A percentile compares a stretch with the other conserved stretches of the same genome.
Evolutionary conservation across 2,888 invertebrate species (phyloP).

Genomic region (Pristionchus arcanus): DNA sequence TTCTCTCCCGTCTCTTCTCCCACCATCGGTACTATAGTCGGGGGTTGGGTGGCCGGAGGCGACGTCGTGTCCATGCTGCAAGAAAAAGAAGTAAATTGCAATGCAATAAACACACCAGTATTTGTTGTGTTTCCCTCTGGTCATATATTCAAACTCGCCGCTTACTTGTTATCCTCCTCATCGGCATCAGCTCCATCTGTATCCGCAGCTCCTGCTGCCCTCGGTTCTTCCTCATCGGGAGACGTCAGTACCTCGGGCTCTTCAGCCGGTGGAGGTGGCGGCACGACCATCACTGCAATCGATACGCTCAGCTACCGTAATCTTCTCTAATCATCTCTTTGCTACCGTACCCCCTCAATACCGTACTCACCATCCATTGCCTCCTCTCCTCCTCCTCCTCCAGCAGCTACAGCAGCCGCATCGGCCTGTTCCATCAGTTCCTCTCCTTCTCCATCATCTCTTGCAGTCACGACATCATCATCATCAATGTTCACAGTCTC

Average conservation of each 20-base stretch:
- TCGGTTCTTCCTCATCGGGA: background rate
- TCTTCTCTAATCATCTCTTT: too few species aligned
- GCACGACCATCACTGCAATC: background rate
- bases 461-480: background rate
- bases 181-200: background rate
- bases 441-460: background rate
- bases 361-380: background rate
- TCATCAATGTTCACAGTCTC: background rate
- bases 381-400: background rate
- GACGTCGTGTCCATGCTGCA: constrained; percentile 44
- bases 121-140: background rate
- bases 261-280: background rate
- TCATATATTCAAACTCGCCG: background rate
- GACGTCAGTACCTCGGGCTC: background rate
- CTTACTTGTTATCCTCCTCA: background rate
- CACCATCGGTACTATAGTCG: background rate
- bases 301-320: background rate
- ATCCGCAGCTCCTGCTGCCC: background rate
- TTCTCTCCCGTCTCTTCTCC: background rate
- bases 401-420: background rate
- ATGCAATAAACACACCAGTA: too few species aligned
- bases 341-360: too few species aligned
- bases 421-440: background rate
- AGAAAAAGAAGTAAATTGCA: background rate
- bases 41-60: background rate